These are phyloP conservation scores for Sterna hirundo DNA, from an alignment of 2,113 vertebrate species.

Conservation along the genomic window DNA sequence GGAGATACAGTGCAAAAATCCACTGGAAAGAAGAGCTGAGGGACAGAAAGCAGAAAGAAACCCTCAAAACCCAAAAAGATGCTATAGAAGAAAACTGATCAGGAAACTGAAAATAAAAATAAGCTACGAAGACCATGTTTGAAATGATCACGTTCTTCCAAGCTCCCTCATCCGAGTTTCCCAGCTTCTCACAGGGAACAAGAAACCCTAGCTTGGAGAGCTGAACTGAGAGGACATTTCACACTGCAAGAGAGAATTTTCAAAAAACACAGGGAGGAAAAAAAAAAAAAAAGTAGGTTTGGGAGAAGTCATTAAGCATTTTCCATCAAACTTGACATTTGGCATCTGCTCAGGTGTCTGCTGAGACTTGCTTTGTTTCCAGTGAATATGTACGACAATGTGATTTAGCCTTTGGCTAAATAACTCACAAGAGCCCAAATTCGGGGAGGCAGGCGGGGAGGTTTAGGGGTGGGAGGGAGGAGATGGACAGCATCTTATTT, in stretches of 20 bases:
- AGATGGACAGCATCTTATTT: background rate
- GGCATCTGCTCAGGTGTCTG: constrained; percentile 46
- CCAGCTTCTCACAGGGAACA: background rate
- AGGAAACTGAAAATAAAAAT: background rate
- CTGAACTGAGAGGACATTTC: background rate
- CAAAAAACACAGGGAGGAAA: background rate
- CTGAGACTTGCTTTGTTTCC: constrained; percentile 19
- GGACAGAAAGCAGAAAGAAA: background rate
- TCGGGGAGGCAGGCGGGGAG: background rate
- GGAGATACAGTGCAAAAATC: background rate
- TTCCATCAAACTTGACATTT: constrained; percentile 52
- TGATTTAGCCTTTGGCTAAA: constrained; percentile 2
- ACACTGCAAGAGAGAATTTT: background rate
- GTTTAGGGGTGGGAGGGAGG: background rate
- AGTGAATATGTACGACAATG: background rate
- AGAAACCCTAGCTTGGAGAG: background rate
- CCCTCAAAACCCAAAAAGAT: background rate
- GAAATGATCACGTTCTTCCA: background rate
- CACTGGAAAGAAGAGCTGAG: background rate
- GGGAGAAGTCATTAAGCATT: constrained; percentile 53
- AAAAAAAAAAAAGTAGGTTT: background rate
- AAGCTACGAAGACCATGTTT: background rate
- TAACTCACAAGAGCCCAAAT: background rate
- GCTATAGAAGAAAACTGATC: background rate
- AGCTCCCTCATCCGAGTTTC: background rate